Evolutionary conservation across 2,113 vertebrate genomes (phyloP).

Genomic region (Poecile atricapillus): DNA sequence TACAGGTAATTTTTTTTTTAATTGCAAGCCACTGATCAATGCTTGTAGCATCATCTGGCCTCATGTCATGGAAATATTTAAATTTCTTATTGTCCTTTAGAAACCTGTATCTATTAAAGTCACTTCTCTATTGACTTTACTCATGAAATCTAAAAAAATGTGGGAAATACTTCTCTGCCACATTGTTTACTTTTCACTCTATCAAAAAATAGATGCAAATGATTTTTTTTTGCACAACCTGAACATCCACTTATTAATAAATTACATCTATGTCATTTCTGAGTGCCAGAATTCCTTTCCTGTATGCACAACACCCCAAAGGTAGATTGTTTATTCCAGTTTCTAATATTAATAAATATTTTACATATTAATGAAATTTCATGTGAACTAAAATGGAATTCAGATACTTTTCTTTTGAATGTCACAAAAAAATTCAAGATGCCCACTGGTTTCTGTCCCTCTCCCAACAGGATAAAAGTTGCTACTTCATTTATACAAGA

Average conservation of each 20-base stretch:
- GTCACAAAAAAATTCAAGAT: not conserved
- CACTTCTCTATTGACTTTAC: not conserved
- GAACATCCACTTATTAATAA: not conserved
- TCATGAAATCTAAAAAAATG: not conserved
- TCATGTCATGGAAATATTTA: not conserved
- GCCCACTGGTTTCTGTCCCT: not conserved
- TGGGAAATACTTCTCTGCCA: not conserved
- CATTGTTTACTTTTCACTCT: not conserved
- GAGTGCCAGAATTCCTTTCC: not conserved
- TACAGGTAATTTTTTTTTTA: not conserved
- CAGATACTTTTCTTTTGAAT: not conserved
- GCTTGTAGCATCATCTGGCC: not conserved
- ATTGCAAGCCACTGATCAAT: not conserved
- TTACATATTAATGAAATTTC: not conserved
- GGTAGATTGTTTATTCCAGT: not conserved
- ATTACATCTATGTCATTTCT: accelerated
- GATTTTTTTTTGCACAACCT: not conserved
- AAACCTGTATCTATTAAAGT: not conserved
- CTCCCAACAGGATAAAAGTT: not conserved
- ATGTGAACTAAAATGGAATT: not conserved
- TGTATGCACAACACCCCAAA: not conserved
- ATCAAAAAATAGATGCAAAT: not conserved
- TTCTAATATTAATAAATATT: not conserved
- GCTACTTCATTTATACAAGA: not conserved
- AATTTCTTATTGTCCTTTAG: not conserved